These are phyloP conservation scores for Boleophthalmus pectinirostris DNA, from an alignment of 2,113 vertebrate species.

Conservation along the genomic window DNA sequence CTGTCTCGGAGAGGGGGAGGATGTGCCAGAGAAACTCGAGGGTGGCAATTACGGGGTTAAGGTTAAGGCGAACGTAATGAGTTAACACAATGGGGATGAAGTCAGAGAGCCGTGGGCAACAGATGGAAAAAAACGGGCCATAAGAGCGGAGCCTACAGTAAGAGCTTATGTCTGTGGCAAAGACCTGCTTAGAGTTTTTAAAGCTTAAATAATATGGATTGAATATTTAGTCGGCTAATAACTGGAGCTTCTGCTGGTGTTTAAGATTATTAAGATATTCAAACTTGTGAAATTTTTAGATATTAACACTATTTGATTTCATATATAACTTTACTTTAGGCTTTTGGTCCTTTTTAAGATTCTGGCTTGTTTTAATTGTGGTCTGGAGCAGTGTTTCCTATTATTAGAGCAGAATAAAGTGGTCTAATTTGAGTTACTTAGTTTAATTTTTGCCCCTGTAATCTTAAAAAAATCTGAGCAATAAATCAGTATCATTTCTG, in stretches of 20 bases:
- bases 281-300: not conserved
- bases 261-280: not conserved
- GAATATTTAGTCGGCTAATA: not conserved
- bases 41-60: slow-evolving; percentile 75
- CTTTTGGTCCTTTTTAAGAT: not conserved
- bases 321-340: not conserved
- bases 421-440: too few relatives aligned
- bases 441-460: too few relatives aligned
- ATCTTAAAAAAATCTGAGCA: too few relatives aligned
- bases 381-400: not conserved
- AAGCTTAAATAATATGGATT: slow-evolving; percentile 2
- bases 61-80: slow-evolving; percentile 73
- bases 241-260: not conserved
- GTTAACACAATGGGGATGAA: slow-evolving; percentile 77
- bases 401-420: too few relatives aligned
- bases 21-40: slow-evolving; percentile 60
- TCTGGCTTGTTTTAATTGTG: not conserved
- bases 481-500: too few relatives aligned
- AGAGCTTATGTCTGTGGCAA: slow-evolving; percentile 57
- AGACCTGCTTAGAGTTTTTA: slow-evolving; percentile 30
- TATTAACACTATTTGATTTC: not conserved
- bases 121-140: slow-evolving; percentile 75
- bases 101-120: slow-evolving; percentile 73
- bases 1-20: slow-evolving; percentile 61
- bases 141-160: slow-evolving; percentile 57